Evolutionary conservation across 2,113 vertebrate genomes (phyloP), one percentile per base, ranked within the genome.

Genomic region (Gasterosteus nipponicus): DNA sequence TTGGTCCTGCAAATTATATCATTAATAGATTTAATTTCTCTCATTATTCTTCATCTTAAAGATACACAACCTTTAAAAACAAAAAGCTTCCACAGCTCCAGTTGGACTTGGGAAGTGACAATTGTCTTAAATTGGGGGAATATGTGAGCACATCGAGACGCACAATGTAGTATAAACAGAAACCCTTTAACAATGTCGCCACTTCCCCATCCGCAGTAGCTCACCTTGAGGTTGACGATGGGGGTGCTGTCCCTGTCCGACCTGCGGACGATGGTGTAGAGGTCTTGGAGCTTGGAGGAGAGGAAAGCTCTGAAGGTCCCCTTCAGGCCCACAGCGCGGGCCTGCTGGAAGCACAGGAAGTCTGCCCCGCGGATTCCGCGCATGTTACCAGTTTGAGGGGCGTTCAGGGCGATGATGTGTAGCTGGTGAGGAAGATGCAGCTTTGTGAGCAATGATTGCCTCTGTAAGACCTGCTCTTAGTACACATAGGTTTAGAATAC

Each of bases 271-370:
- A 99, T 96, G 88, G 96, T 99, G 91, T 97, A 96, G 39, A 99
- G 96, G 82, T 99, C 98, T 85, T 99, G 98, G 4, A 99, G 93
- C 72, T 95, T 95, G 0, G 98, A 98, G 69, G 97, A 99, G 65
- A 99, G 92, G 94, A 99, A 98, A n/a, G 97, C 97, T 0, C 97
- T 94, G 95, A 96, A 99, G 10, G 98, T 99, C 42, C 98, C 98
- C 0, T 93, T 89, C 77, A 99, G 91, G 7, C 97, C 96, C 0
- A 95, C 90, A 0, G 96, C 95, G 0, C 97, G 94, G 1, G 98
- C 97, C 90, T 99, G 97, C 92, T 99, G 97, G 92, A 99, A 99
- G 88, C 98, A 99, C 92, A 97, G 95, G 94, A 98, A 97, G 76
- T 99, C 98, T 0, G 96, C 97, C 0, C 98, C 98, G 0, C 98